A percentile compares a stretch with the other conserved stretches of the same genome.
phyloP scores from a whole-genome alignment of 1,140 invertebrate genomes.

The Drosophila elegans region DNA sequence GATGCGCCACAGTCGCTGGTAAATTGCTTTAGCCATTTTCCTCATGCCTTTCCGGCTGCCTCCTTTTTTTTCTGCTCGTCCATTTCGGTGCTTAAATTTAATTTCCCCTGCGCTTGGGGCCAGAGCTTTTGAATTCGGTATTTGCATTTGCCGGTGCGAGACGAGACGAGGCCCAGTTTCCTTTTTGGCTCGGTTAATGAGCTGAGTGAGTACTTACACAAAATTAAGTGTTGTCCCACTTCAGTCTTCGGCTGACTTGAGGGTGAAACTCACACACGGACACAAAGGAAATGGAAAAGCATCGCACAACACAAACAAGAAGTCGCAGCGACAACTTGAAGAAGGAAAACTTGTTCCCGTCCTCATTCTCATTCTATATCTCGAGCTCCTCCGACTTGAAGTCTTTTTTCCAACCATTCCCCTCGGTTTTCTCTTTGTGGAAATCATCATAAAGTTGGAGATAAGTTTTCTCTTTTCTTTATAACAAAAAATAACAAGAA shows the following conservation, averaged over 20 bases:
- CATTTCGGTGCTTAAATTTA: slow-evolving; percentile 64
- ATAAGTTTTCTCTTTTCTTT: slow-evolving; percentile 83
- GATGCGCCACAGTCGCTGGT: slow-evolving; percentile 23
- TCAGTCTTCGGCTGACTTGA: slow-evolving; percentile 73
- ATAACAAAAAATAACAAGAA: slow-evolving; percentile 44
- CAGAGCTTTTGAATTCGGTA: slow-evolving; percentile 52
- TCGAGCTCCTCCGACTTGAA: slow-evolving; percentile 29
- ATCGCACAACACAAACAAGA: slow-evolving; percentile 71
- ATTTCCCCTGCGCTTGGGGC: slow-evolving; percentile 62
- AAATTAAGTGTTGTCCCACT: slow-evolving; percentile 83
- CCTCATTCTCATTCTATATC: slow-evolving; percentile 27
- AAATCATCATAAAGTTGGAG: slow-evolving; percentile 83
- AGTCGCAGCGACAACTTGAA: slow-evolving; percentile 69
- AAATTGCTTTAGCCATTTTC: slow-evolving; percentile 53
- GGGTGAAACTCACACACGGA: slow-evolving; percentile 27
- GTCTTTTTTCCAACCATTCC: slow-evolving; percentile 15
- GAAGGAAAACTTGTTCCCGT: slow-evolving; percentile 64
- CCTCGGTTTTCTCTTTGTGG: slow-evolving; percentile 49
- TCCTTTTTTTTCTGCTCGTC: slow-evolving; percentile 24
- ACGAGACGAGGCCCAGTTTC: slow-evolving; percentile 49
- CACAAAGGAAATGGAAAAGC: slow-evolving; percentile 81
- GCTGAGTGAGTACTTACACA: slow-evolving; percentile 83
- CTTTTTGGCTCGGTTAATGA: slow-evolving; percentile 75
- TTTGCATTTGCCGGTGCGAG: slow-evolving; percentile 51
- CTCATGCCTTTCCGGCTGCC: slow-evolving; percentile 5